Percentiles rank a stretch among this genome's conserved stretches.
phyloP scores from a whole-genome alignment of 2,888 invertebrate genomes.

The Caenorhabditis sp. region DNA sequence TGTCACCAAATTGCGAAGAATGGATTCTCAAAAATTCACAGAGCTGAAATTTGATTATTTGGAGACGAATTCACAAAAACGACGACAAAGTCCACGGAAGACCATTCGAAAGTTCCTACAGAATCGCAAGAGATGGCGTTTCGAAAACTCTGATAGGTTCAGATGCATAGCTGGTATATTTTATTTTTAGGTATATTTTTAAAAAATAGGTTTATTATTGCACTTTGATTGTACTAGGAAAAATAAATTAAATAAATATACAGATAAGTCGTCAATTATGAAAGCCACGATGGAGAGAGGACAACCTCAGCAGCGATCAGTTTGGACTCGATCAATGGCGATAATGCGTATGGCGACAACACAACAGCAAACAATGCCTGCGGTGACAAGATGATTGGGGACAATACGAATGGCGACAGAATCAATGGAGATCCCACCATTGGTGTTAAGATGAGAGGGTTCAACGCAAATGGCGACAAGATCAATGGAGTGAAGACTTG shows the following conservation, averaged over 20 bases:
- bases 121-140: no score
- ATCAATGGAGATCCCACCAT: slow-evolving; percentile 62
- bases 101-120: no score
- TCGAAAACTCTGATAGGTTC: no score
- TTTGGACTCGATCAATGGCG: slow-evolving; percentile 66
- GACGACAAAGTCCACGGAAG: no score
- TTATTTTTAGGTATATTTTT: no score
- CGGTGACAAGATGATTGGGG: slow-evolving; percentile 67
- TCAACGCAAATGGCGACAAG: slow-evolving; percentile 63
- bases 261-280: slow-evolving; percentile 35
- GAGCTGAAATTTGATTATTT: no score
- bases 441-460: slow-evolving; percentile 64
- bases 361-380: slow-evolving; percentile 67
- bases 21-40: no score
- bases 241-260: neutral
- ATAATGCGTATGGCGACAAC: slow-evolving; percentile 66
- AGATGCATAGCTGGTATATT: no score
- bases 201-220: slow-evolving; percentile 29
- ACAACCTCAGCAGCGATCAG: slow-evolving; percentile 65
- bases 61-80: no score
- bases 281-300: slow-evolving; percentile 66
- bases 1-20: no score
- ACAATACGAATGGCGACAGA: slow-evolving; percentile 65
- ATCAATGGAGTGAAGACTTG: slow-evolving; percentile 66
- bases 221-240: slow-evolving; percentile 30